Evolutionary conservation across 1,140 invertebrate genomes (phyloP).

Genomic region (Paraescarpia echinospica): DNA sequence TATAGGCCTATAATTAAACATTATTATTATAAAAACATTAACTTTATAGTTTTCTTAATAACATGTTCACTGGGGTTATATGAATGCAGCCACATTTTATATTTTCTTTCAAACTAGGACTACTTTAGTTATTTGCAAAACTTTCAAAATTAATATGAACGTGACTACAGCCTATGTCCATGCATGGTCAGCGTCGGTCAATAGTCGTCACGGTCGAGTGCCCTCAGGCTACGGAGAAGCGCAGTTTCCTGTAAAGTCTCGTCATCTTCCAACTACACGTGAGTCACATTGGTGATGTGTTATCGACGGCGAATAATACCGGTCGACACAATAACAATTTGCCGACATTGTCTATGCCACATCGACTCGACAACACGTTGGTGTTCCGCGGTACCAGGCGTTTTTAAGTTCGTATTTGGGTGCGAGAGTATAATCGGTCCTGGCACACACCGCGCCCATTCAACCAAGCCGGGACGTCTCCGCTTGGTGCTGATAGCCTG

Average conservation of each 20-base stretch:
- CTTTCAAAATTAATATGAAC: background rate
- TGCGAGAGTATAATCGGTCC: background rate
- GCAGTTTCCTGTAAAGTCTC: background rate
- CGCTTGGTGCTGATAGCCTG: background rate
- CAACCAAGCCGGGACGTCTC: background rate
- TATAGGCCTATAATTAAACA: too few relatives aligned
- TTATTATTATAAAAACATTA: too few relatives aligned
- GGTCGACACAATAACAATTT: background rate
- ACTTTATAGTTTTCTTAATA: too few relatives aligned
- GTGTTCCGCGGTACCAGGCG: background rate
- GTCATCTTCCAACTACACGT: background rate
- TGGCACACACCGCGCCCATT: background rate
- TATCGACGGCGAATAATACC: background rate
- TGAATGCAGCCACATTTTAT: too few relatives aligned
- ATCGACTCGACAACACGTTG: background rate
- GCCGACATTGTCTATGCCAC: background rate
- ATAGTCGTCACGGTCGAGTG: background rate
- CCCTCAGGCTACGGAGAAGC: background rate
- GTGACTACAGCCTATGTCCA: background rate
- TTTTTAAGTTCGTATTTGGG: background rate
- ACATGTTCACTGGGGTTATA: too few relatives aligned
- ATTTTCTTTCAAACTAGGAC: background rate
- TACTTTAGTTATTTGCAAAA: background rate
- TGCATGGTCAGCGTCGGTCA: too few relatives aligned
- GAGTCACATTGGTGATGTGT: background rate